A percentile compares a stretch with the other conserved stretches of the same genome.
These are phyloP conservation scores for Cataglyphis livida DNA, from an alignment of 2,888 invertebrate genomes.

Conservation along the genomic window DNA sequence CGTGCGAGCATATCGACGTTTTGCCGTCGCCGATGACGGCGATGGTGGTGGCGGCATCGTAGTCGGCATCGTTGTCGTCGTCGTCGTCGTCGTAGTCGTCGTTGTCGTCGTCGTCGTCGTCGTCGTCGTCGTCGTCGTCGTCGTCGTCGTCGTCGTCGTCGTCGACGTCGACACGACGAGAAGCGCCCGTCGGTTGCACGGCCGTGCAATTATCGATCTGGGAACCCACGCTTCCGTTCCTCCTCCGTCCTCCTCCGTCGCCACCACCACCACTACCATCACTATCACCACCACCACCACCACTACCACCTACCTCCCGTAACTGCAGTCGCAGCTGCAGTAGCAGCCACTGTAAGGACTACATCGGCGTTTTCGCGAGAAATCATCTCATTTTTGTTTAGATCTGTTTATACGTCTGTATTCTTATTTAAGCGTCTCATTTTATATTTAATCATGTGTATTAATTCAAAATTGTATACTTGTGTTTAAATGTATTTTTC, in stretches of 20 bases:
- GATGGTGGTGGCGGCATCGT: conserved; percentile 46
- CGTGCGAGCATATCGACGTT: conserved; percentile 77
- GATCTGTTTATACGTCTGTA: background rate
- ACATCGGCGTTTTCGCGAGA: conserved; percentile 1
- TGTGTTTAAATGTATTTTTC: no score
- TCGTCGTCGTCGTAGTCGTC: conserved; percentile 28
- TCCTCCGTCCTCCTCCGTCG: conserved; percentile 67
- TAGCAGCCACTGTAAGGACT: conserved; percentile 25
- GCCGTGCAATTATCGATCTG: conserved; percentile 83
- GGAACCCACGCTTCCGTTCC: conserved; percentile 79
- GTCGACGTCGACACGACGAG: conserved; percentile 67
- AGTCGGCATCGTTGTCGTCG: conserved; percentile 43
- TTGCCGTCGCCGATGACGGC: conserved; percentile 57
- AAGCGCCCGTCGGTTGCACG: conserved; percentile 82
- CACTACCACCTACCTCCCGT: conserved; percentile 53
- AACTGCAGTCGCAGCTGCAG: conserved; percentile 52
- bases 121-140: conserved; percentile 44
- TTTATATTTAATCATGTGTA: background rate
- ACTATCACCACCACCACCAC: background rate
- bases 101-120: background rate
- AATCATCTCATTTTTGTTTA: conserved; percentile 11
- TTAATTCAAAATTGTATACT: background rate
- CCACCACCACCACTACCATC: conserved; percentile 18
- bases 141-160: conserved; percentile 42
- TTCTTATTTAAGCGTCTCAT: background rate